Percentiles rank a stretch among this genome's conserved stretches.
phyloP scores from a whole-genome alignment of 2,113 vertebrate genomes.

The Colistium nudipinnis region DNA sequence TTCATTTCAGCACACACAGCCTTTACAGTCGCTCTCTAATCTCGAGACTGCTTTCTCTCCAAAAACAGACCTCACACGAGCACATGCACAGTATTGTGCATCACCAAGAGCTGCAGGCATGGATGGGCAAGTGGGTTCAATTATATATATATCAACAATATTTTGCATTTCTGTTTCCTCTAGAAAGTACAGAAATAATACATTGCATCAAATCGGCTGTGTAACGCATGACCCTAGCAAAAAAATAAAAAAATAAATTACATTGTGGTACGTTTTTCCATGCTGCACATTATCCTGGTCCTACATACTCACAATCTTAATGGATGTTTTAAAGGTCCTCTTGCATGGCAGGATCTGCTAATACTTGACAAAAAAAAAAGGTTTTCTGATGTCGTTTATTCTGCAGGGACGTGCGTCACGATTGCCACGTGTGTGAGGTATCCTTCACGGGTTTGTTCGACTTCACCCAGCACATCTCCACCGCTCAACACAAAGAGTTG shows the following conservation, averaged over 20 bases:
- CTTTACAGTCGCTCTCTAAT: background rate
- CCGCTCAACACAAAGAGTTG: conserved; percentile 84
- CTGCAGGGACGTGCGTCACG: conserved; percentile 84
- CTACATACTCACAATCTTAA: no score
- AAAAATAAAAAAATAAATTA: no score
- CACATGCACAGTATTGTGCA: conserved; percentile 73
- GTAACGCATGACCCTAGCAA: no score
- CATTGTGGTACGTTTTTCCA: no score
- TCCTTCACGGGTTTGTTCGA: conserved; percentile 82
- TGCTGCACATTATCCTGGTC: no score
- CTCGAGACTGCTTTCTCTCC: background rate
- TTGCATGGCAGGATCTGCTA: no score
- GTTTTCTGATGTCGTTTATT: background rate
- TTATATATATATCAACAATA: no score
- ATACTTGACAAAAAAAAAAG: background rate
- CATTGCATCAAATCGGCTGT: no score
- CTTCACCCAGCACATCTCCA: conserved; percentile 89
- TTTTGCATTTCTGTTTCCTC: no score
- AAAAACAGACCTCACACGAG: conserved; percentile 47
- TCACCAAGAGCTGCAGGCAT: conserved; percentile 65
- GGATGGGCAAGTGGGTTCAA: conserved; percentile 63
- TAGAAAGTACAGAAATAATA: no score
- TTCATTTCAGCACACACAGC: background rate
- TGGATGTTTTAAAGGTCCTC: no score
- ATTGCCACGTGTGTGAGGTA: conserved; percentile 87